Evolutionary conservation across 1,140 invertebrate genomes (phyloP).

Genomic region (Phocides pigmalion): DNA sequence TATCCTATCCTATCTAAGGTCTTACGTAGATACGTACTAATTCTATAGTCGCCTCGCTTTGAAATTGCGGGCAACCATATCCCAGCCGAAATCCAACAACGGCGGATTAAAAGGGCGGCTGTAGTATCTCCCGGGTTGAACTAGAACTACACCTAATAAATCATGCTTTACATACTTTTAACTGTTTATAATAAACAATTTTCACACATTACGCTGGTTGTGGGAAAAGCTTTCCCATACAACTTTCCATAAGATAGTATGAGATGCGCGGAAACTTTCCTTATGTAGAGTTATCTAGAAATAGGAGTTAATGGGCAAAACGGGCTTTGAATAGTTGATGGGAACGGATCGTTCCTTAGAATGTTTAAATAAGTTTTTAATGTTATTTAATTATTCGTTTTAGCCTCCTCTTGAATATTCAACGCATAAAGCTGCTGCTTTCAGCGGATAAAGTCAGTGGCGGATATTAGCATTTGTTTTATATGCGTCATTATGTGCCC

Average conservation of each 20-base stretch:
- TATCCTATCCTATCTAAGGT: too few relatives aligned
- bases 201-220: slow-evolving; percentile 4
- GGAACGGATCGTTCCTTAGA: slow-evolving; percentile 52
- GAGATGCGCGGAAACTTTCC: slow-evolving; percentile 18
- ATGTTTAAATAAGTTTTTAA: slow-evolving; percentile 78
- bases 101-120: too few relatives aligned
- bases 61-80: too few relatives aligned
- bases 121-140: too few relatives aligned
- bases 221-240: slow-evolving; percentile 17
- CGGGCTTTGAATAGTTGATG: slow-evolving; percentile 70
- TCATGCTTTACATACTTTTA: neutral
- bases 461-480: slow-evolving; percentile 27
- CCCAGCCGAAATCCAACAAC: too few relatives aligned
- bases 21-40: too few relatives aligned
- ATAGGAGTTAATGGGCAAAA: slow-evolving; percentile 64
- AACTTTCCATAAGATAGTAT: slow-evolving; percentile 25
- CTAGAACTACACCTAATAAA: too few relatives aligned
- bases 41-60: too few relatives aligned
- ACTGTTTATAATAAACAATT: neutral
- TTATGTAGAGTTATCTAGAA: slow-evolving; percentile 21
- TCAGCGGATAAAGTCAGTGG: slow-evolving; percentile 5
- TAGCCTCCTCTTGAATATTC: slow-evolving; percentile 72
- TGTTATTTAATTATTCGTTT: slow-evolving; percentile 73
- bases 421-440: slow-evolving; percentile 46
- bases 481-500: slow-evolving; percentile 14